These are phyloP conservation scores for Agrochola litura DNA, from an alignment of 2,888 invertebrate genomes.

Conservation along the genomic window DNA sequence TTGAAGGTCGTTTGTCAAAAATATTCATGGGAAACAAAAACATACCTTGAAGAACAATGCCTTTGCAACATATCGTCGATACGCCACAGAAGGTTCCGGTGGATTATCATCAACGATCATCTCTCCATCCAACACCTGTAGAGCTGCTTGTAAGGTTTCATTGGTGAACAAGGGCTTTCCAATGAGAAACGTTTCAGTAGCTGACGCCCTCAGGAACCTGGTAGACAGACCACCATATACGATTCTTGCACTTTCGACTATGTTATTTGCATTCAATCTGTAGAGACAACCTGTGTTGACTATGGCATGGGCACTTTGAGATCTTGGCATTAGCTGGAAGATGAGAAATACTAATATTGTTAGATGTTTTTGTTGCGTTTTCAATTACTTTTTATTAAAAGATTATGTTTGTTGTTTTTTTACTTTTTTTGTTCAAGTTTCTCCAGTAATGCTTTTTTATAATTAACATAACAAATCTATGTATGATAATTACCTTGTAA, in stretches of 20 bases:
- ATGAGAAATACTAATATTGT: neutral
- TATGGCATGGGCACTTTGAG: conserved; percentile 93
- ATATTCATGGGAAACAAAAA: neutral
- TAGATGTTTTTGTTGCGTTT: too few species aligned
- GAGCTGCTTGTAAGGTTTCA: conserved; percentile 80
- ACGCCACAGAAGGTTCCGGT: conserved; percentile 90
- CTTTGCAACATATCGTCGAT: conserved; percentile 90
- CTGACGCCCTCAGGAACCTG: conserved; percentile 83
- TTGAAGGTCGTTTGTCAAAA: neutral
- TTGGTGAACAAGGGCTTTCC: conserved; percentile 83
- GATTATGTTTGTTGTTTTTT: neutral
- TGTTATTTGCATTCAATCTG: conserved; percentile 65
- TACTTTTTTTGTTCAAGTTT: neutral
- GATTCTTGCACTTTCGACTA: conserved; percentile 83
- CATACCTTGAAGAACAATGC: conserved; percentile 92
- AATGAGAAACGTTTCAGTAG: conserved; percentile 87
- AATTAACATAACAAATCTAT: neutral
- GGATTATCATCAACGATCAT: conserved; percentile 76
- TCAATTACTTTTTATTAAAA: too few species aligned
- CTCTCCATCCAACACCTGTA: conserved; percentile 73
- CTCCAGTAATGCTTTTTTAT: neutral
- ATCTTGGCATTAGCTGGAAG: conserved; percentile 92
- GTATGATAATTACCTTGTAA: conserved; percentile 89
- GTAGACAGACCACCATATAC: conserved; percentile 91
- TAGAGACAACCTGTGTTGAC: conserved; percentile 94